phyloP scores from a whole-genome alignment of 2,113 vertebrate species.

The Lonchura striata region DNA sequence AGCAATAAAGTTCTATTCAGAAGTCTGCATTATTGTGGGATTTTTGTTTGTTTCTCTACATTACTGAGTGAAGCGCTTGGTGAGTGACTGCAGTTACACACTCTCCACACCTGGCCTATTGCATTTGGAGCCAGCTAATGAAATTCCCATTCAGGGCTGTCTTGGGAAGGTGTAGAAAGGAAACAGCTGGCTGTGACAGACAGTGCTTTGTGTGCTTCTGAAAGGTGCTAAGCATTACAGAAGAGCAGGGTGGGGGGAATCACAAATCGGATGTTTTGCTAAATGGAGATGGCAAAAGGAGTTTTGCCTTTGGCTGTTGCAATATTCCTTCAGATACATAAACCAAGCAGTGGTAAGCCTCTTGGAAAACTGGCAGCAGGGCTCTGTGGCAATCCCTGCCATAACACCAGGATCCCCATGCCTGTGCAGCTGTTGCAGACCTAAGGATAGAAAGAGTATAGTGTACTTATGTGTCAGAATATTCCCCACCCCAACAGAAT shows the following conservation, averaged over 20 bases:
- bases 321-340: neutral
- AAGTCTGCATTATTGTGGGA: neutral
- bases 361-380: neutral
- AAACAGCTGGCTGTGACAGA: slow-evolving; percentile 29
- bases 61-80: neutral
- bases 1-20: neutral
- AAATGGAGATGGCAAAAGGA: neutral
- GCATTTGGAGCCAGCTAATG: slow-evolving; percentile 20
- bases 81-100: neutral
- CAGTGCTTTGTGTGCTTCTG: neutral
- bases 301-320: neutral
- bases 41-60: neutral
- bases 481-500: neutral
- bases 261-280: neutral
- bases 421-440: neutral
- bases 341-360: neutral
- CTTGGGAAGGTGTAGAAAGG: neutral
- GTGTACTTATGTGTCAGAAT: neutral
- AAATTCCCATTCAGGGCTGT: neutral
- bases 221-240: neutral
- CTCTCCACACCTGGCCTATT: slow-evolving; percentile 1
- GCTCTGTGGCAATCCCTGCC: neutral
- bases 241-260: neutral
- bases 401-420: neutral
- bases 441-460: neutral